Conservation (phyloP, 2,888 invertebrate species). For the Caradrina clavipalpis region DNA sequence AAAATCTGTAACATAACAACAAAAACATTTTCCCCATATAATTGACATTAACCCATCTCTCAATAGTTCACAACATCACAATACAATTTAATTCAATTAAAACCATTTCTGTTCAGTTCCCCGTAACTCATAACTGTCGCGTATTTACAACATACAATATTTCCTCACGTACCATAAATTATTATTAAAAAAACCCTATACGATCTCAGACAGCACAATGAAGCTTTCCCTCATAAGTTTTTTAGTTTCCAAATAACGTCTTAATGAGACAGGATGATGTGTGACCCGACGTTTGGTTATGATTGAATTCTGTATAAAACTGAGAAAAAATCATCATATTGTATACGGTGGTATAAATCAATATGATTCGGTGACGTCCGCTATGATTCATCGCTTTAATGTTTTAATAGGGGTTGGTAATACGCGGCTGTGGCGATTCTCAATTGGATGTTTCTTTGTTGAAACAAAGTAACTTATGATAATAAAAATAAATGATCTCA, state of each 20-base stretch:
- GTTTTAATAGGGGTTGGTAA: constrained; percentile 53
- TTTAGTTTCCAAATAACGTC: constrained; percentile 75
- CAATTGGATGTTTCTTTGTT: constrained; percentile 28
- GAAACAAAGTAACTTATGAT: no score
- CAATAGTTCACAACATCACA: constrained; percentile 39
- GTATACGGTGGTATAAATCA: constrained; percentile 69
- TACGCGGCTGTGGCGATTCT: constrained; percentile 20
- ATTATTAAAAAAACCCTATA: constrained; percentile 48
- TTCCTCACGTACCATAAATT: constrained; percentile 60
- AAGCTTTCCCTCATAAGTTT: constrained; percentile 69
- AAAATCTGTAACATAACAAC: constrained; percentile 3
- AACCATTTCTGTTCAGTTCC: constrained; percentile 45
- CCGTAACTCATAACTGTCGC: constrained; percentile 59
- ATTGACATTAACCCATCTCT: constrained; percentile 47
- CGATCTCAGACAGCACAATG: constrained; percentile 64
- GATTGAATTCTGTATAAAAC: constrained; percentile 66
- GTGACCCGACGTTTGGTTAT: constrained; percentile 69
- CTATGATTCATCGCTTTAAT: constrained; percentile 68
- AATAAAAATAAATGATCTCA: no score
- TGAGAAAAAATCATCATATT: constrained; percentile 65
- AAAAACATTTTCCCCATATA: constrained; percentile 43
- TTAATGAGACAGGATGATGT: constrained; percentile 81
- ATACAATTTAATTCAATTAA: constrained; percentile 64
- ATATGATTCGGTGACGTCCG: constrained; percentile 65
- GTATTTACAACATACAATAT: constrained; percentile 56